Conservation (phyloP, 2,797 vertebrate species). For the Typhlichthys subterraneus region DNA sequence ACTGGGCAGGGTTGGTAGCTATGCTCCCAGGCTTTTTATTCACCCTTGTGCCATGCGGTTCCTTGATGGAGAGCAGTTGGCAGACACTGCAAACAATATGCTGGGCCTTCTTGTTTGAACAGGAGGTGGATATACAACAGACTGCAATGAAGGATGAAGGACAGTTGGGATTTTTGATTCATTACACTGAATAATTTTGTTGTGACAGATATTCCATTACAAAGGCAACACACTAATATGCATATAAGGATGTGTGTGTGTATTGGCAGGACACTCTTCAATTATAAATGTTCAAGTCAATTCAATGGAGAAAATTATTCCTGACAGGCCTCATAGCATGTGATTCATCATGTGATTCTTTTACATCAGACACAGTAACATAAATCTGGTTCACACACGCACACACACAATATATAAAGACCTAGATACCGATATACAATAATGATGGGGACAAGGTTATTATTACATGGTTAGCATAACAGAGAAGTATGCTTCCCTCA, state of each 20-base stretch:
- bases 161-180: neutral
- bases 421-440: neutral
- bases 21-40: neutral
- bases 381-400: neutral
- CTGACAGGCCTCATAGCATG: neutral
- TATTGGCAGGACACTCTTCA: neutral
- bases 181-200: neutral
- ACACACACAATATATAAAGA: neutral
- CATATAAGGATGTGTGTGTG: too few relatives aligned
- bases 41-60: neutral
- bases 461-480: constrained; percentile 3
- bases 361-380: neutral
- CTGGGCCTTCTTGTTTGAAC: neutral
- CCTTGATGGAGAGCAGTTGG: neutral
- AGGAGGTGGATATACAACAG: neutral
- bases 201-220: neutral
- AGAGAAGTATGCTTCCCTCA: constrained; percentile 11
- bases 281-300: neutral
- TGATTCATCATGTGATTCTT: neutral
- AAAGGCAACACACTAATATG: too few relatives aligned
- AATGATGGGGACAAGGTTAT: constrained; percentile 11
- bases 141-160: neutral
- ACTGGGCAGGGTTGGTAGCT: neutral
- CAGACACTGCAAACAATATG: neutral
- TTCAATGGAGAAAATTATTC: neutral